Base-by-base conservation (phyloP, 53 echinoderm and acorn worm genomes). In the Pentamera pediparva region DNA sequence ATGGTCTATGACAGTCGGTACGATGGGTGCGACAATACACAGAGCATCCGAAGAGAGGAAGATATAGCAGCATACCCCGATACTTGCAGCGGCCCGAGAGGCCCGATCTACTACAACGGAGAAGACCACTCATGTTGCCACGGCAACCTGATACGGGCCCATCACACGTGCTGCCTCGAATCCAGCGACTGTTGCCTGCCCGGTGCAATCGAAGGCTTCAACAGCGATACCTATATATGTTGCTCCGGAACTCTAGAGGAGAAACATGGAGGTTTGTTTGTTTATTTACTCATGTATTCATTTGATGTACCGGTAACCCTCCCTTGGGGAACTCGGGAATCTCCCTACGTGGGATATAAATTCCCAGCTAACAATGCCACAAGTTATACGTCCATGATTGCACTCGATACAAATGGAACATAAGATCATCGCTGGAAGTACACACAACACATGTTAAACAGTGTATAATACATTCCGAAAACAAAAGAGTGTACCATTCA, bases 101-200 rank as follows among this genome's bases (percentile, higher is more conserved):
- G 13, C 2, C 57, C 48, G 4, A 25, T 62, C 0, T 92, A 82
- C 52, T 70, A 7, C 33, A 20, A 80, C 22, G 81, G 78, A 0
- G 18, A 15, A 4, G 49, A 78, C 37, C 61, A 85, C 13, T 59
- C 72, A 20, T 92, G 92, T 62, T 92, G 92, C 38, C 62, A 75
- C 21, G 79, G 61, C 2, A 21, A 26, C 6, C 79, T 87, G 35
- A 87, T 87, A 4, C 73, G 49, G 0, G 75, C 82, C 27, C 79
- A 75, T 10, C 65, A 75, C 49, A 85, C 87, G 4, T 87, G 87
- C 59, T 81, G 82, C 35, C 9, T 17, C 10, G 73, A 72, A 10
- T 32, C 17, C 19, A 9, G n/a, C 33, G 53, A 34, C 3, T 72
- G 73, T 25, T 72, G 73, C 30, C 15, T 28, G 11, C 32, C 28